Base-by-base conservation (phyloP, 2,888 invertebrate genomes). In the Taphrorychus bicolor region DNA sequence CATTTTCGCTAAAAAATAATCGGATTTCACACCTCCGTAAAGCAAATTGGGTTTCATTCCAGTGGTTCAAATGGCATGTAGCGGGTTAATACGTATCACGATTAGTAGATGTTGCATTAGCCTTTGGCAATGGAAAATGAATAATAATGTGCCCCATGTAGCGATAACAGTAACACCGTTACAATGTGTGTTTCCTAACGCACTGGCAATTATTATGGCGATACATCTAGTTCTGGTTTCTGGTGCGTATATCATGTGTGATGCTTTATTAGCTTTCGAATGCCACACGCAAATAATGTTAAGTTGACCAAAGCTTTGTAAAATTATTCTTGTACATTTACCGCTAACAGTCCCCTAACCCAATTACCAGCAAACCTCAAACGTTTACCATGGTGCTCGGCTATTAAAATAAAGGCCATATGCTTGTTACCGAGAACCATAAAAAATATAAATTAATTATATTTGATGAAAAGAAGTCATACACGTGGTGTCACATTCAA, bases 261-360 rank as follows among this genome's bases (percentile, higher is more conserved):
- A 48, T 63, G 63, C 66, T 70, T 70, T 66, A 70, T 70, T 70
- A 60, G 65, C 70, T 65, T 68, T 70, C 67, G 60, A 68, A 68
- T 65, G 67, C 70, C 64, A 70, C 58, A 70, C 67, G 64, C 70
- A 70, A 70, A 70, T 67, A 70, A 63, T 63, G 64, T 67, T 59
- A 62, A 66, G 63, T 63, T 63, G 61, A 65, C 67, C 65, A 70
- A 61, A 70, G 64, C 61, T 68, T 68, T 61, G 68, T 68, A 65
- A 45, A 67, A 65, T 67, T 60, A 65, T 66, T 64, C 70, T 67
- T 70, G 70, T 70, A 66, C 70, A 66, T 61, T 66, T 62, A 58
- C 66, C 61, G 58, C 60, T 65, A 65, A 65, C 58, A 60, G 57
- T 49, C 58, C 40, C 60, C 58, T 69, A 69, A 69, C 61, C 65